These are phyloP conservation scores for Lepidochitona cinerea DNA, from an alignment of 2,888 invertebrate species.

Conservation along the genomic window DNA sequence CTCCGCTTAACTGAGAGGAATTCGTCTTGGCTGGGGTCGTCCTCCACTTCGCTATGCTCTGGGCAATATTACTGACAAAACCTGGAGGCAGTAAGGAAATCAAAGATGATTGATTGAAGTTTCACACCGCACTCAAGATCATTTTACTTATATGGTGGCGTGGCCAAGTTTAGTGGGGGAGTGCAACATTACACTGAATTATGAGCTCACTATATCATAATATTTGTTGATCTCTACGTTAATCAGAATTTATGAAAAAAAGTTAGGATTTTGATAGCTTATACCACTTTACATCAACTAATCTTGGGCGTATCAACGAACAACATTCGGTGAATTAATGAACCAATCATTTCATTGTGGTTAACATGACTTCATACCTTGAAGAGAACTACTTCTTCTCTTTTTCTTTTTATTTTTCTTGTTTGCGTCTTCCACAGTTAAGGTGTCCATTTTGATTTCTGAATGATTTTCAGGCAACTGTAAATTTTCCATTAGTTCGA, in stretches of 20 bases:
- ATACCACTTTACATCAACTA: no score
- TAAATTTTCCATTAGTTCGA: constrained; percentile 53
- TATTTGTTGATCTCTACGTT: no score
- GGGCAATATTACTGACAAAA: constrained; percentile 62
- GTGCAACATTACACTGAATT: no score
- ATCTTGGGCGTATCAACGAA: no score
- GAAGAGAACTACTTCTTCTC: constrained; percentile 88
- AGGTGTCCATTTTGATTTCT: constrained; percentile 51
- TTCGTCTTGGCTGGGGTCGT: constrained; percentile 49
- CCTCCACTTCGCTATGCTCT: constrained; percentile 63
- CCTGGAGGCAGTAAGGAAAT: constrained; percentile 39
- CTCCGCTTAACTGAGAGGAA: constrained; percentile 33
- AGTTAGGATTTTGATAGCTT: no score
- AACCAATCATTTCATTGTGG: no score
- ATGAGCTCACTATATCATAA: no score
- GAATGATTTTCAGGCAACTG: constrained; percentile 62
- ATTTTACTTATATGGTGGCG: no score
- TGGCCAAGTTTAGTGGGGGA: no score
- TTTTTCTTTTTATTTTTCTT: constrained; percentile 79
- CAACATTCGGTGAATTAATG: no score
- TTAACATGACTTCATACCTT: no score
- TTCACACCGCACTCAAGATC: not conserved
- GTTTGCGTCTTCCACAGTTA: constrained; percentile 57
- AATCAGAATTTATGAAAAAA: no score
- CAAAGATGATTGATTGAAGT: not conserved